A percentile compares a stretch with the other conserved stretches of the same genome.
Conservation (phyloP, 2,888 invertebrate species). For the Epinotia ramella region DNA sequence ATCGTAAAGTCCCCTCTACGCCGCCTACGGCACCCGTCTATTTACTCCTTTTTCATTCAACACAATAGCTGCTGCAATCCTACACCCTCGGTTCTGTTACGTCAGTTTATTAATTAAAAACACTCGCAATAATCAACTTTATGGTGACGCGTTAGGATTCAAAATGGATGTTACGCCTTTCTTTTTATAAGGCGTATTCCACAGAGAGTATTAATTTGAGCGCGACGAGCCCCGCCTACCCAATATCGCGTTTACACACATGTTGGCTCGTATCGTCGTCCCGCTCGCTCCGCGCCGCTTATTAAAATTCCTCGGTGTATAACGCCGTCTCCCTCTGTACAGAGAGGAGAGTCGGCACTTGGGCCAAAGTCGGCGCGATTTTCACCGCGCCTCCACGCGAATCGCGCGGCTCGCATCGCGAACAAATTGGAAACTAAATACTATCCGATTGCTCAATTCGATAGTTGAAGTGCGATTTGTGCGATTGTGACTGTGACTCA, state of each 20-base stretch:
- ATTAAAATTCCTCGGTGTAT: constrained; percentile 83
- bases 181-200: constrained; percentile 79
- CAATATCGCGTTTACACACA: constrained; percentile 83
- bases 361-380: constrained; percentile 83
- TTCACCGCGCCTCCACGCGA: constrained; percentile 82
- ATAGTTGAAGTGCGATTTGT: constrained; percentile 57
- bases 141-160: constrained; percentile 48
- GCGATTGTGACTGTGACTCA: constrained; percentile 58
- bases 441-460: constrained; percentile 35
- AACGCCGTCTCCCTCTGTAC: constrained; percentile 78
- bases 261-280: constrained; percentile 78
- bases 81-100: constrained; percentile 67
- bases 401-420: constrained; percentile 63
- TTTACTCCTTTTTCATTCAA: constrained; percentile 86
- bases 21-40: constrained; percentile 82
- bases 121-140: constrained; percentile 55
- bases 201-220: constrained; percentile 82
- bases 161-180: constrained; percentile 49
- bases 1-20: constrained; percentile 85
- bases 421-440: constrained; percentile 48
- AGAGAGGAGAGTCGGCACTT: constrained; percentile 75
- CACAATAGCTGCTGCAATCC: constrained; percentile 84
- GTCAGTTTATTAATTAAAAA: constrained; percentile 59
- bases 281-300: constrained; percentile 81
- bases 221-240: constrained; percentile 83